These are phyloP conservation scores for Platycheirus albimanus DNA, from an alignment of 2,888 invertebrate species.

Conservation along the genomic window DNA sequence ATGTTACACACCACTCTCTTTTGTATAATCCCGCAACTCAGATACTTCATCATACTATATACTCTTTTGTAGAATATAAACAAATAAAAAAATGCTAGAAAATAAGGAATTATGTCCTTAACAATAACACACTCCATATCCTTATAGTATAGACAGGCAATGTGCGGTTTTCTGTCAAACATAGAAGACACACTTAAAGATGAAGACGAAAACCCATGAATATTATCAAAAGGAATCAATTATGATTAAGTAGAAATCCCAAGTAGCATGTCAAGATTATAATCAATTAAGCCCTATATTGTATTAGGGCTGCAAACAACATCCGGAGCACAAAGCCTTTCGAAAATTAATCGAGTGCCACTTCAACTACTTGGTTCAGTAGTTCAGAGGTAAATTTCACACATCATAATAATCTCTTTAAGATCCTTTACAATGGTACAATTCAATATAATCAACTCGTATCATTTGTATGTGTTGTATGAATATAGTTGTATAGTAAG, in stretches of 20 bases:
- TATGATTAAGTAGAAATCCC: conserved; percentile 25
- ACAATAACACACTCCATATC: not conserved
- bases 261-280: conserved; percentile 39
- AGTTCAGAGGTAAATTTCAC: conserved; percentile 38
- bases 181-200: not conserved
- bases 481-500: too few relatives aligned
- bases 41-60: too few relatives aligned
- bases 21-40: too few relatives aligned
- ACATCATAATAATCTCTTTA: conserved; percentile 30
- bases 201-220: conserved; percentile 5
- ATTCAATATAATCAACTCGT: not conserved
- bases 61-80: not conserved
- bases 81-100: not conserved
- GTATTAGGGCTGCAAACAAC: conserved; percentile 18
- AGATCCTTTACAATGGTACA: conserved; percentile 16
- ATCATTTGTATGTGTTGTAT: too few relatives aligned
- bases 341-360: conserved; percentile 30
- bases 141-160: too few relatives aligned
- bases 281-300: conserved; percentile 19
- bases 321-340: conserved; percentile 30
- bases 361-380: conserved; percentile 34
- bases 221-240: conserved; percentile 31
- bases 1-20: too few relatives aligned
- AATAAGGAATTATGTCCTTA: not conserved
- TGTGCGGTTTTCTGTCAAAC: conserved; percentile 3